A percentile compares a stretch with the other conserved stretches of the same genome.
Conservation (phyloP, 1,140 invertebrate genomes). For the Aporrectodea caliginosa region DNA sequence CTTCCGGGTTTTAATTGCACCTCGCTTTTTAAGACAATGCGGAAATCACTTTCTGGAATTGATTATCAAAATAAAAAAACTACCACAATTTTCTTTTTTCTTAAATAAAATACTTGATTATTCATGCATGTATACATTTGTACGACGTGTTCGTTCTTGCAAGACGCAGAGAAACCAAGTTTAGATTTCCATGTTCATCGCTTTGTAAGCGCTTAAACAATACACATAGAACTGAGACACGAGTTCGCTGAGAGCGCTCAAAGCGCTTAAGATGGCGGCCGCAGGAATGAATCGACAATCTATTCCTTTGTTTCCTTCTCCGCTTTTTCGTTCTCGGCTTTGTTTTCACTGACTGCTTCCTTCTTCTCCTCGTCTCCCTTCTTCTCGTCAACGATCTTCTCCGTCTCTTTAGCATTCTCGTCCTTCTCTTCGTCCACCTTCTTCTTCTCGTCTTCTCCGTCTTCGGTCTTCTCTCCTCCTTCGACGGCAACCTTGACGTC, state of each 20-base stretch:
- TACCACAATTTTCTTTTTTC: background rate
- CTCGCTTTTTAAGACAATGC: background rate
- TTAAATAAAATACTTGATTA: background rate
- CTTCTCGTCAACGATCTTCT: background rate
- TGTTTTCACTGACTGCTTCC: slow-evolving; percentile 19
- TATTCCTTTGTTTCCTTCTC: background rate
- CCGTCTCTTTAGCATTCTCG: slow-evolving; percentile 27
- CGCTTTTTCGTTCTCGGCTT: background rate
- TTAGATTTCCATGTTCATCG: too few species aligned
- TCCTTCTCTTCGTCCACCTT: slow-evolving; percentile 23
- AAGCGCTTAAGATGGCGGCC: too few species aligned
- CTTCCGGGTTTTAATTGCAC: background rate
- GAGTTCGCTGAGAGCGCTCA: too few species aligned
- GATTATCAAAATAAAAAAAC: background rate
- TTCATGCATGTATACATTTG: too few species aligned
- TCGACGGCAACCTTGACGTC: slow-evolving; percentile 16
- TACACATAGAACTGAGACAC: too few species aligned
- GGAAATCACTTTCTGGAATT: background rate
- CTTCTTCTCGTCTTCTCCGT: slow-evolving; percentile 22
- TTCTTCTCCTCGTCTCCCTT: background rate
- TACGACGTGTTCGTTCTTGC: background rate
- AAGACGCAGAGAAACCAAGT: background rate
- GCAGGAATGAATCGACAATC: too few species aligned
- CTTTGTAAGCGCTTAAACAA: too few species aligned
- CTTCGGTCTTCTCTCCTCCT: slow-evolving; percentile 14